Base-by-base conservation (phyloP, 1,140 invertebrate species). In the Doryteuthis pealeii region DNA sequence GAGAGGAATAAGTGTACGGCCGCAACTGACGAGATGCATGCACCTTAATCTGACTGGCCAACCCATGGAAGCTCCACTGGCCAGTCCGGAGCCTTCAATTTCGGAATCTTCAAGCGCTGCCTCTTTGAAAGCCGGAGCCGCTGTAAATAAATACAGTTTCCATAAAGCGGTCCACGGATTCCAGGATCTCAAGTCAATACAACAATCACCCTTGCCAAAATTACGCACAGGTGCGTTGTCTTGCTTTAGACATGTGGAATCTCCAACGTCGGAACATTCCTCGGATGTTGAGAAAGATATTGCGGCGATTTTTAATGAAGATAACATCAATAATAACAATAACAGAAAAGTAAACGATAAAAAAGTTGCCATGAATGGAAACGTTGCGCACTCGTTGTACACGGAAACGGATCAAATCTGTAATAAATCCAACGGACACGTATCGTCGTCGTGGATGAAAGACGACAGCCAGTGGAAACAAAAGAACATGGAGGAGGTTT, bases 41-140 rank as follows among this genome's bases (percentile, higher is more conserved):
- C 66, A 65, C 26, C 58, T 79, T 18, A 71, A 76, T 65, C 43
- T 78, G 12, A 32, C 62, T 30, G 72, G 74, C 1, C 74, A 79
- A 18, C 73, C 77, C 4, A 22, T 73, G 15, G 74, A 92, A 30
- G 94, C 94, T 0, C 94, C 94, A 0, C 83, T 96, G 30, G 94
- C 94, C 1, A 94, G 93, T 33, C 94, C 94, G 1, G 94, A 96
- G 85, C 28, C 66, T 62, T 95, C 93, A 1, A 84, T 95, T 2
- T 95, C 93, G 0, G 93, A 95, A 85, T 90, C 93, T 6, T 94
- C 93, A 18, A 90, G 89, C 81, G 78, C 90, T 58, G 85, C 86
- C 22, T 73, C 74, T 88, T 89, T 75, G 30, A 76, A 70, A 31
- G 76, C 74, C 33, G 75, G 74, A 18, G 43, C 72, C 12, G 49